These are phyloP conservation scores for Peromyscus californicus DNA, from an alignment of 2,113 vertebrate species.

Conservation along the genomic window DNA sequence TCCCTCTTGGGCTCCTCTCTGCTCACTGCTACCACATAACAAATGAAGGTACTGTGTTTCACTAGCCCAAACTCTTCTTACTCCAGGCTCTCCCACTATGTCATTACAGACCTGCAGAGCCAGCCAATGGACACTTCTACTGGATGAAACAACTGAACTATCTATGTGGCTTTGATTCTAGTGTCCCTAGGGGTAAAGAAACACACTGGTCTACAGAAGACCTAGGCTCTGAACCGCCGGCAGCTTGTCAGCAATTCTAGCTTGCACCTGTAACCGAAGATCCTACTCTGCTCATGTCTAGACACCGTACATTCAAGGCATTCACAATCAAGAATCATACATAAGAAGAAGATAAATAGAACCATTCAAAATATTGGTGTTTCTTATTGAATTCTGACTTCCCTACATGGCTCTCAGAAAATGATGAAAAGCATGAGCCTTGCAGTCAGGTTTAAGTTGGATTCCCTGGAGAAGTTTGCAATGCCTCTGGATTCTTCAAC, in stretches of 20 bases:
- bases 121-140: background rate
- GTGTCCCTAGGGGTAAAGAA: accelerated
- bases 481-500: background rate
- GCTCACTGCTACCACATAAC: background rate
- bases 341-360: background rate
- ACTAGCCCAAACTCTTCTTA: background rate
- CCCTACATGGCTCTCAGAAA: background rate
- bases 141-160: background rate
- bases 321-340: background rate
- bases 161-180: background rate
- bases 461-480: background rate
- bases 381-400: background rate
- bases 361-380: background rate
- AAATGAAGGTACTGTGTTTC: background rate
- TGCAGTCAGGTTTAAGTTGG: background rate
- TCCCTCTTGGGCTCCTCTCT: conserved; percentile 33
- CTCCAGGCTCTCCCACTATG: background rate
- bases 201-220: background rate
- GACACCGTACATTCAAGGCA: background rate
- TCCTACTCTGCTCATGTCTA: background rate
- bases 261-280: background rate
- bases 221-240: background rate
- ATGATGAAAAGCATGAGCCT: background rate
- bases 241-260: background rate
- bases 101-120: background rate